phyloP scores from a whole-genome alignment of 2,797 vertebrate genomes.

The Anas bernieri region DNA sequence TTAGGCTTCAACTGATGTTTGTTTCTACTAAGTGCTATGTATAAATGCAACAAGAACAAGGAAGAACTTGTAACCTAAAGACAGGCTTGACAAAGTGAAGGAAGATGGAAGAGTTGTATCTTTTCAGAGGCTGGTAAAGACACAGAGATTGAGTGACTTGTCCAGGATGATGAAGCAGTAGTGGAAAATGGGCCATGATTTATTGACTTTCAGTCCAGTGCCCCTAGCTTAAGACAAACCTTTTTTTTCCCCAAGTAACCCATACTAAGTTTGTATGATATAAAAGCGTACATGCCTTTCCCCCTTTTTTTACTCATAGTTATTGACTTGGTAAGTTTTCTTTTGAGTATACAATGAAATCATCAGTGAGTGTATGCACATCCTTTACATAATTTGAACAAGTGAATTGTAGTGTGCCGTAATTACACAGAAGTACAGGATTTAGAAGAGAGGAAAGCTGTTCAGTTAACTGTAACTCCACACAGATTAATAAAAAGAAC shows the following conservation, averaged over 20 bases:
- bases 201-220: not conserved
- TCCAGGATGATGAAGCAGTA: conserved; percentile 28
- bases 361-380: not conserved
- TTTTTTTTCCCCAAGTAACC: not conserved
- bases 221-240: not conserved
- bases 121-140: conserved; percentile 22
- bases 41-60: not conserved
- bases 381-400: conserved; percentile 1
- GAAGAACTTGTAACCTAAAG: not conserved
- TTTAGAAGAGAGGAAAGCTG: not conserved
- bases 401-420: not conserved
- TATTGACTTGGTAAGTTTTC: not conserved
- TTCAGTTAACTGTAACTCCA: conserved; percentile 14
- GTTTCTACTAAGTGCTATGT: not conserved
- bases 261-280: not conserved
- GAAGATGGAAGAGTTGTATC: not conserved
- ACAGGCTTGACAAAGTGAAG: not conserved
- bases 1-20: not conserved
- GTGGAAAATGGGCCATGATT: not conserved
- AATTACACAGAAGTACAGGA: not conserved
- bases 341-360: not conserved
- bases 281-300: not conserved
- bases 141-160: conserved; percentile 19
- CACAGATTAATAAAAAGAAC: conserved; percentile 25
- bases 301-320: not conserved